Evolutionary conservation across 2,888 invertebrate species (phyloP), one percentile per base, ranked within the genome.

Genomic region (Lycia hirtaria): DNA sequence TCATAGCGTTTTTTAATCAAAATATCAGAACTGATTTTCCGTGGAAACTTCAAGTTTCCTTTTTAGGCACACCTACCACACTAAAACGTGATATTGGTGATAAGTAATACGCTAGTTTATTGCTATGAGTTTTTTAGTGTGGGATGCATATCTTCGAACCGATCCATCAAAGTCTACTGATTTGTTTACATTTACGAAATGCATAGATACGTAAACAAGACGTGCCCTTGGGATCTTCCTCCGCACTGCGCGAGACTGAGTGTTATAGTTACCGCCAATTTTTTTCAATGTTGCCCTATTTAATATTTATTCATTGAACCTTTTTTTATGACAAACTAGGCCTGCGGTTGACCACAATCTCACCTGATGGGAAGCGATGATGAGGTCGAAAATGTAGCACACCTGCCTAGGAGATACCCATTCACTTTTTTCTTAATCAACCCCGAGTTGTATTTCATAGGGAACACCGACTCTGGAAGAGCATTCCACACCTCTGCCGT

Each of bases 161-260:
- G 45, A 58, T 64, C 58, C 50, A 56, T 61, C 56, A 61, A 52
- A 57, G 51, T 59, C 54, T 4, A 17, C 44, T 37, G 57, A 54
- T 33, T 30, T 61, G 61, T 64, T 61, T 59, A 55, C 61, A 52
- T 59, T 59, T n/a, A 44, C 56, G 48, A 64, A 61, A 54, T 58
- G 48, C 61, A 64, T 61, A 58, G 38, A 54, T 20, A 51, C 33
- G 52, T 59, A 59, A 59, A 59, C 61, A 58, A 24, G 40, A 19
- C 6, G 41, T 37, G 41, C 44, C 52, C 59, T 54, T 56, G 47
- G 32, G 44, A 35, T 33, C 15, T 30, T 40, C 35, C 35, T 38
- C 48, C 32, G 14, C 41, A 48, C 2, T 32, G 10, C 32, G 14
- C n/a, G 26, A n/a, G n/a, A n/a, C n/a, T 12, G 3, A 44, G 14